These are phyloP conservation scores for Mystacides longicornis DNA, from an alignment of 2,888 invertebrate species.

Conservation along the genomic window DNA sequence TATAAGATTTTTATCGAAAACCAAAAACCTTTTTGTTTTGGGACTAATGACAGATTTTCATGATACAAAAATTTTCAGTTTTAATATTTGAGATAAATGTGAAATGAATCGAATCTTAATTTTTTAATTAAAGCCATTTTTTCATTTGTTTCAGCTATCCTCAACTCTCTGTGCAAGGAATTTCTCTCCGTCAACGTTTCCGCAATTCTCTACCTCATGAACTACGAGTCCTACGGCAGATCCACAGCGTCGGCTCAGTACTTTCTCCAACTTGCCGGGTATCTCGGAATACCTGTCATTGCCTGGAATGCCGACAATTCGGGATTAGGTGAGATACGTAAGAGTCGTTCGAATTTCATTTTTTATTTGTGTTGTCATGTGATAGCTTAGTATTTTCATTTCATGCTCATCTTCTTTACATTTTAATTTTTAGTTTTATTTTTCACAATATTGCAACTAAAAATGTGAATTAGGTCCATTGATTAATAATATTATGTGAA, in stretches of 20 bases:
- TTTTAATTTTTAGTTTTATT: background rate
- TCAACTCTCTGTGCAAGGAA: constrained; percentile 82
- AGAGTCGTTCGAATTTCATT: background rate
- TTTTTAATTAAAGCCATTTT: too few relatives aligned
- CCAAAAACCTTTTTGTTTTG: too few relatives aligned
- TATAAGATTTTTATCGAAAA: too few relatives aligned
- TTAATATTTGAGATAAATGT: background rate
- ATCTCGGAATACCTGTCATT: constrained; percentile 91
- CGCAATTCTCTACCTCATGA: constrained; percentile 90
- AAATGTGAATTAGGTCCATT: too few relatives aligned
- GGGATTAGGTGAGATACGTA: constrained; percentile 52
- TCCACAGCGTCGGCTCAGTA: constrained; percentile 92
- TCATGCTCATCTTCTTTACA: background rate
- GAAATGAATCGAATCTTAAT: background rate
- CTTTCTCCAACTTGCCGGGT: constrained; percentile 87
- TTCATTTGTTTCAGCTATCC: constrained; percentile 59
- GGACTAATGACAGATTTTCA: background rate
- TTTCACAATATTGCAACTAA: too few relatives aligned
- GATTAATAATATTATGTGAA: too few relatives aligned
- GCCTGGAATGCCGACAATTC: constrained; percentile 98
- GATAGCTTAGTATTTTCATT: background rate
- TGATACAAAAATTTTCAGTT: background rate
- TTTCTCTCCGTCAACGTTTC: constrained; percentile 85
- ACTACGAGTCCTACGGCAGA: constrained; percentile 88
- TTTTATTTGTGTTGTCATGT: background rate